A percentile compares a stretch with the other conserved stretches of the same genome.
Evolutionary conservation across 2,888 invertebrate genomes (phyloP).

Genomic region (Amblyjoppa fuscipennis): DNA sequence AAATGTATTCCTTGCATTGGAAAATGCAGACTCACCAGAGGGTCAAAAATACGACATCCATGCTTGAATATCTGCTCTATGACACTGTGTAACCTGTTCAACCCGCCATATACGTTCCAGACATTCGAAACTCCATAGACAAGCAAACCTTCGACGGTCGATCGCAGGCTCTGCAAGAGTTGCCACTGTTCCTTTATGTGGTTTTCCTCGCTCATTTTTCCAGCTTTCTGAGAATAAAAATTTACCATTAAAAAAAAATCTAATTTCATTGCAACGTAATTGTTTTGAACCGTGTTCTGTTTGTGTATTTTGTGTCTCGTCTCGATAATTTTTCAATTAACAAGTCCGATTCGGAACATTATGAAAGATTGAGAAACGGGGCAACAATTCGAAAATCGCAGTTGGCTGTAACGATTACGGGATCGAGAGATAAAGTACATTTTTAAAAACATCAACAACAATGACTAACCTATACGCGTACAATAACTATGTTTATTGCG

Average conservation of each 20-base stretch:
- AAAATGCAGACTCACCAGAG: constrained; percentile 80
- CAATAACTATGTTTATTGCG: neutral
- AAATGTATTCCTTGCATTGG: neutral
- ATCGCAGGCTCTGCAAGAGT: constrained; percentile 86
- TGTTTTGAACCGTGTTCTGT: neutral
- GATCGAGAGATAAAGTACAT: neutral
- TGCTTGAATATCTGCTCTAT: constrained; percentile 87
- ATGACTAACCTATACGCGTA: neutral
- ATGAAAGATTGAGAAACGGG: neutral
- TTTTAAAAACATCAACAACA: neutral
- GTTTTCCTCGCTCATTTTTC: constrained; percentile 75
- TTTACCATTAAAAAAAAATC: too few species aligned
- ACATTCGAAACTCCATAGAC: constrained; percentile 87
- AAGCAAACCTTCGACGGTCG: constrained; percentile 87
- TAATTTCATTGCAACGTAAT: neutral
- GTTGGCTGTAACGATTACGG: neutral
- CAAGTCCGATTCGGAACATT: neutral
- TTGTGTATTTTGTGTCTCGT: neutral
- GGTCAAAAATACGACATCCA: constrained; percentile 85
- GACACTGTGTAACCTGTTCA: constrained; percentile 86
- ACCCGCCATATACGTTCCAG: constrained; percentile 88
- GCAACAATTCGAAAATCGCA: neutral
- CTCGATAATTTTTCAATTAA: neutral
- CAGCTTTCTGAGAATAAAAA: neutral
- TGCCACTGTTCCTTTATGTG: constrained; percentile 84